A percentile compares a stretch with the other conserved stretches of the same genome.
These are phyloP conservation scores for Gymnocheta viridis DNA, from an alignment of 2,888 invertebrate genomes.

Conservation along the genomic window DNA sequence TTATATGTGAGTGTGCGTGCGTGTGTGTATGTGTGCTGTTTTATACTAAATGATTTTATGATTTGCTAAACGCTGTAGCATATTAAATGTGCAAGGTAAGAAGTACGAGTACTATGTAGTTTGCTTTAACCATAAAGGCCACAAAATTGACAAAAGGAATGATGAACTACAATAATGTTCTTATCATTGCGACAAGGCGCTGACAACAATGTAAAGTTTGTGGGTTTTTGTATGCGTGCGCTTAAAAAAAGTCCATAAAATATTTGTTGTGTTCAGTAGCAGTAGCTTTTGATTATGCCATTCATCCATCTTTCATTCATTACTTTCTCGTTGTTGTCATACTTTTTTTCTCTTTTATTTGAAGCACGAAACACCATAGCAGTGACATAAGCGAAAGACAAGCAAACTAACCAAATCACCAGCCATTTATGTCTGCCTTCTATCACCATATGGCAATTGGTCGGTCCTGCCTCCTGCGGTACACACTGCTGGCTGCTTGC, in stretches of 20 bases:
- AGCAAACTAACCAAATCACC: slow-evolving; percentile 52
- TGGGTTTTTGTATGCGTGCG: slow-evolving; percentile 18
- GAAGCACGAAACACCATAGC: slow-evolving; percentile 11
- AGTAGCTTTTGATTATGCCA: slow-evolving; percentile 70
- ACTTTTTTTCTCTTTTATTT: slow-evolving; percentile 22
- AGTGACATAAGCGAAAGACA: slow-evolving; percentile 31
- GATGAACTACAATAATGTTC: slow-evolving; percentile 66
- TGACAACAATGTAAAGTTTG: slow-evolving; percentile 60
- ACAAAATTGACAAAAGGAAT: slow-evolving; percentile 62
- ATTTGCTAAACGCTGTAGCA: slow-evolving; percentile 76
- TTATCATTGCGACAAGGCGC: slow-evolving; percentile 62
- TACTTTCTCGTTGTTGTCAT: slow-evolving; percentile 26
- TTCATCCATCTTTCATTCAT: slow-evolving; percentile 60
- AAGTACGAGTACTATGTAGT: slow-evolving; percentile 26
- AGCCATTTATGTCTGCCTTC: slow-evolving; percentile 45
- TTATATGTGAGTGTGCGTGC: neutral
- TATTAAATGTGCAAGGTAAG: slow-evolving; percentile 53
- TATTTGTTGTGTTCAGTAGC: slow-evolving; percentile 54
- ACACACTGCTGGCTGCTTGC: neutral
- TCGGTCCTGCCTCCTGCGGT: slow-evolving; percentile 4
- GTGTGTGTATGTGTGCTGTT: slow-evolving; percentile 6
- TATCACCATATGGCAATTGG: slow-evolving; percentile 46
- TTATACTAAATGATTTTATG: slow-evolving; percentile 76
- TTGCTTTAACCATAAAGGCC: slow-evolving; percentile 52
- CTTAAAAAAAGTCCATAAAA: slow-evolving; percentile 54